Percentiles rank a stretch among this genome's conserved stretches.
phyloP scores from a whole-genome alignment of 2,113 vertebrate genomes.

The Natator depressus region DNA sequence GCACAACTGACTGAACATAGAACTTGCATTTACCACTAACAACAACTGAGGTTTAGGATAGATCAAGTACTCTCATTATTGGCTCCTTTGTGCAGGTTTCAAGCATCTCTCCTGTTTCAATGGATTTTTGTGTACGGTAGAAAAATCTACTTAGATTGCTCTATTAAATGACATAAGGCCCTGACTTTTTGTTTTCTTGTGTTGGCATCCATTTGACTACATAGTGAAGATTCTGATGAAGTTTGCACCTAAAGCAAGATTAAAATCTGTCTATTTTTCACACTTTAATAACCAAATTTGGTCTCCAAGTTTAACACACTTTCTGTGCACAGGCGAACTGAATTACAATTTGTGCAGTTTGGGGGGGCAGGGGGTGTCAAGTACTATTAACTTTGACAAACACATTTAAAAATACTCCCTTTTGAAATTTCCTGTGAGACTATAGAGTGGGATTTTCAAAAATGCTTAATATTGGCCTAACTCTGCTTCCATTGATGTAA shows the following conservation, averaged over 20 bases:
- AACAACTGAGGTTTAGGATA: neutral
- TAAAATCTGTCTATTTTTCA: neutral
- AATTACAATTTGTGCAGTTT: rapidly evolving
- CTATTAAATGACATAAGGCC: neutral
- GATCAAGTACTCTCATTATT: neutral
- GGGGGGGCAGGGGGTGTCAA: rapidly evolving
- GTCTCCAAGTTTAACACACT: neutral
- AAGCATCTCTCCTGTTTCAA: neutral
- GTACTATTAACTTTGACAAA: neutral
- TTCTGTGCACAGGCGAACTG: neutral
- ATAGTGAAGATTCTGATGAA: neutral
- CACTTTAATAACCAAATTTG: neutral
- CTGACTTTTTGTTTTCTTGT: neutral
- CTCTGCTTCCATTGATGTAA: neutral
- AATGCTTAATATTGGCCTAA: rapidly evolving
- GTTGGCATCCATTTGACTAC: neutral
- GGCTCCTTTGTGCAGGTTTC: neutral
- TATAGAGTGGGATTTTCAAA: neutral
- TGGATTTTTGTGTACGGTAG: neutral
- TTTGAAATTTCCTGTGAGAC: neutral
- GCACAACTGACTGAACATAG: slow-evolving; percentile 13
- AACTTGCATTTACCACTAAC: neutral
- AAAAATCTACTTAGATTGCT: neutral
- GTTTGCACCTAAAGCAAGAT: neutral
- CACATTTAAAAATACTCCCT: rapidly evolving